A percentile compares a stretch with the other conserved stretches of the same genome.
Conservation (phyloP, 2,797 vertebrate species). For the Pantherophis vulpinus region DNA sequence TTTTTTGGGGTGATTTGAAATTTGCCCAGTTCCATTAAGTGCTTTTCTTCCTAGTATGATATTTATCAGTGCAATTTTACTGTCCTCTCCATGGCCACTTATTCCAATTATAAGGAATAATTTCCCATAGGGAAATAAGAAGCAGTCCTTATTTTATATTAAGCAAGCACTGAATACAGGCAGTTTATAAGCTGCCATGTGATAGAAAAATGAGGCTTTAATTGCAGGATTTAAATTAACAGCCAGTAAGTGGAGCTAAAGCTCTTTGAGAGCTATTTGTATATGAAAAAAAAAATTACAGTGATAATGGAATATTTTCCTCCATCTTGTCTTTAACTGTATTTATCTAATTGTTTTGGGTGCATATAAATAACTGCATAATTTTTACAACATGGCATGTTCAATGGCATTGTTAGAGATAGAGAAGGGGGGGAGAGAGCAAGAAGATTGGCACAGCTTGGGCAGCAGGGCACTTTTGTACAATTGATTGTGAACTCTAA, state of each 20-base stretch:
- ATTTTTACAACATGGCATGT: conserved; percentile 53
- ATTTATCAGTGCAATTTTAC: neutral
- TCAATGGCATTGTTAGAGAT: neutral
- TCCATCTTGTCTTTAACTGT: conserved; percentile 39
- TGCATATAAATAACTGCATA: conserved; percentile 45
- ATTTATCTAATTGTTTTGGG: conserved; percentile 52
- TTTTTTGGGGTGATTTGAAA: neutral
- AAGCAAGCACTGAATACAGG: neutral
- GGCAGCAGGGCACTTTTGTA: neutral
- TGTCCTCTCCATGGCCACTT: neutral
- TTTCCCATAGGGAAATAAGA: neutral
- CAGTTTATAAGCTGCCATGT: neutral
- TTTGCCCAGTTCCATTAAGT: neutral
- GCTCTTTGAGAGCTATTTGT: conserved; percentile 51
- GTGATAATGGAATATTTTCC: conserved; percentile 20
- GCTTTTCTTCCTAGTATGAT: neutral
- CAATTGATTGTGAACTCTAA: neutral
- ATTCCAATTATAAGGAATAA: neutral
- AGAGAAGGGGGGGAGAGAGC: neutral
- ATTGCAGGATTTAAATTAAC: conserved; percentile 54
- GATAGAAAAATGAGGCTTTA: neutral
- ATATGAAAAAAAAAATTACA: neutral
- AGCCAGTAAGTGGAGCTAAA: conserved; percentile 77
- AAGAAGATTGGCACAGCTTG: neutral
- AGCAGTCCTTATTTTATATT: neutral